These are phyloP conservation scores for Lethenteron reissneri DNA, from an alignment of 2,113 vertebrate species.

Conservation along the genomic window DNA sequence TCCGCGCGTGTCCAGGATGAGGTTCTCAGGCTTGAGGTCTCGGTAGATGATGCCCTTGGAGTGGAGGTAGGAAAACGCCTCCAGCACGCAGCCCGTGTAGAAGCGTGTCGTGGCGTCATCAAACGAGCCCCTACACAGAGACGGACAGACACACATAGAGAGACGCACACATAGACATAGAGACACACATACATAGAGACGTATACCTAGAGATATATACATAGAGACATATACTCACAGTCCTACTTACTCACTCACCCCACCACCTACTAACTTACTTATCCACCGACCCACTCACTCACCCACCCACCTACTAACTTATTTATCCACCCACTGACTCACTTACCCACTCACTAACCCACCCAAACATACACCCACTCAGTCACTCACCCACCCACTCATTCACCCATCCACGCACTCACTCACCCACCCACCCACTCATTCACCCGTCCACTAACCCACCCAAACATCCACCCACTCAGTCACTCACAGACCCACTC, in stretches of 20 bases:
- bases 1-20: conserved; percentile 90
- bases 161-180: not conserved
- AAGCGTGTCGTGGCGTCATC: conserved; percentile 93
- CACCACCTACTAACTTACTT: not conserved
- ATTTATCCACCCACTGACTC: not conserved
- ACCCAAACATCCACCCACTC: not conserved
- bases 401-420: no score
- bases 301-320: not conserved
- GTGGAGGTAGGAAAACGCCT: conserved; percentile 97
- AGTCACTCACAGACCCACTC: conserved; percentile 11
- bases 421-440: not conserved
- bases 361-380: not conserved
- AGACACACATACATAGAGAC: not conserved
- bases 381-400: not conserved
- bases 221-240: not conserved
- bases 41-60: conserved; percentile 99
- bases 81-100: conserved; percentile 87
- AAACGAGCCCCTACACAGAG: conserved; percentile 53
- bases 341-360: not conserved
- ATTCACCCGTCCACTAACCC: not conserved
- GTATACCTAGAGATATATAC: not conserved
- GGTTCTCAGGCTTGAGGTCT: conserved; percentile 99
- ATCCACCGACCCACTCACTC: no score
- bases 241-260: not conserved
- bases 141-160: not conserved